Evolutionary conservation across 2,888 invertebrate genomes (phyloP), one percentile per base, ranked within the genome.

Genomic region (Cremastobaeus sp.): DNA sequence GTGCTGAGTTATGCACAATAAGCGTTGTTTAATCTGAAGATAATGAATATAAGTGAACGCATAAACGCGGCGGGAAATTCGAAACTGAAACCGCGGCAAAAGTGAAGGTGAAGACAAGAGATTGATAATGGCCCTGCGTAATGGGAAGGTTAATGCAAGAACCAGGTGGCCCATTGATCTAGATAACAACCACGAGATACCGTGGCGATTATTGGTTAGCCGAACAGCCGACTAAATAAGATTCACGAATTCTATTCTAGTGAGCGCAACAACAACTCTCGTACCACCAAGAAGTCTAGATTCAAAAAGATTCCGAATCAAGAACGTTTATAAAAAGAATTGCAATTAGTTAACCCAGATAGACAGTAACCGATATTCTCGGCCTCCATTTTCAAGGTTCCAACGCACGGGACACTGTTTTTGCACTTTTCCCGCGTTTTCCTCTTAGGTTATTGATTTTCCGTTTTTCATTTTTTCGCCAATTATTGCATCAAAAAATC

Each of bases 341-440:
- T 50, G 72, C 74, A 79, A 81, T 80, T 80, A 79, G 68, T 81
- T 83, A 81, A 84, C 83, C 83, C 70, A 82, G 79, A 83, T 83
- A 72, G 66, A 77, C 65, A 43, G 52, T 48, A 73, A 77, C 79
- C 76, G 76, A 80, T 82, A 83, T 77, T 80, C 78, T 59, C 79
- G 78, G 74, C 81, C 80, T 80, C 77, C 78, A 82, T 79, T 62
- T 74, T 68, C 83, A 81, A 84, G 71, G 71, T 65, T 18, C 17
- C 0, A 14, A 14, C 12, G 21, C 14, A 9, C 25, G 14, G 45
- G 37, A 14, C 43, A n/a, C n/a, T n/a, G n/a, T n/a, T n/a, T n/a
- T n/a, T n/a, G n/a, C n/a, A n/a, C n/a, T n/a, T n/a, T n/a, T n/a
- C n/a, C n/a, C n/a, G n/a, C n/a, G n/a, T n/a, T n/a, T n/a, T n/a